Evolutionary conservation across 2,113 vertebrate genomes (phyloP).

Genomic region (Pogonocichla stellata): DNA sequence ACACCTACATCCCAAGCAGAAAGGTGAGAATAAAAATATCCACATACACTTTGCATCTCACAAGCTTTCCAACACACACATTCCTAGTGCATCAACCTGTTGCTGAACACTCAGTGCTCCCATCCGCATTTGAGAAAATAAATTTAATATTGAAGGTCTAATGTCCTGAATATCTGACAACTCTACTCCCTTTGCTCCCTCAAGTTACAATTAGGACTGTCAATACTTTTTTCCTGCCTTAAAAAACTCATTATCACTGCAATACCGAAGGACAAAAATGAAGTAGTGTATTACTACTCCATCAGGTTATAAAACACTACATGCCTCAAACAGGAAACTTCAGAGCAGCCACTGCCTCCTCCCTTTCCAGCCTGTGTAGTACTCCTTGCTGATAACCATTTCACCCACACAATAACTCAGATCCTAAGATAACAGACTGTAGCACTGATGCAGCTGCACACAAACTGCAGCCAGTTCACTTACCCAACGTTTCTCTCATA

Average conservation of each 20-base stretch:
- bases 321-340: neutral
- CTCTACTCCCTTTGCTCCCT: neutral
- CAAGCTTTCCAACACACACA: neutral
- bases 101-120: neutral
- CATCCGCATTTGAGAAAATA: neutral
- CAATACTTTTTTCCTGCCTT: neutral
- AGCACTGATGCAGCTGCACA: neutral
- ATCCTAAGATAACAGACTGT: neutral
- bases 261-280: neutral
- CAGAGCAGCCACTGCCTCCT: neutral
- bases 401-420: neutral
- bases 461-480: neutral
- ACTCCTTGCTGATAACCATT: neutral
- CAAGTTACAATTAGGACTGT: neutral
- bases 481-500: conserved; percentile 98
- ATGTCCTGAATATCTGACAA: neutral
- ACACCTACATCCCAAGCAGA: neutral
- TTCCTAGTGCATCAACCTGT: neutral
- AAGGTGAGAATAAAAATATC: neutral
- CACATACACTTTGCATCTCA: neutral
- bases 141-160: neutral
- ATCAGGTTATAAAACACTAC: neutral
- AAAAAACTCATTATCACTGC: neutral
- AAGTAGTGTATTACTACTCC: neutral
- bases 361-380: neutral